Evolutionary conservation across 2,797 vertebrate species (phyloP).

Genomic region (Hippopotamyrus pictus): DNA sequence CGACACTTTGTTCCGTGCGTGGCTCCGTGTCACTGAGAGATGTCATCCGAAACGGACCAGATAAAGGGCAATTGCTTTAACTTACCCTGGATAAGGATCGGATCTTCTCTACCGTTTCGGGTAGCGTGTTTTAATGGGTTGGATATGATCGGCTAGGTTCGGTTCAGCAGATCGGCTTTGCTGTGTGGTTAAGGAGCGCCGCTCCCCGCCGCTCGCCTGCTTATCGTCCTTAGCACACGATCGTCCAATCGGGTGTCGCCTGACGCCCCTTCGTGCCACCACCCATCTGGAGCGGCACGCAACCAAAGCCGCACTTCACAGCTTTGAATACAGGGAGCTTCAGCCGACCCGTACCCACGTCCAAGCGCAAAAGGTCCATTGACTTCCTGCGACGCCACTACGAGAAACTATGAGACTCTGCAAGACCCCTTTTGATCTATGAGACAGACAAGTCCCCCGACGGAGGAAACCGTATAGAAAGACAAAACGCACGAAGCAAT

Average conservation of each 20-base stretch:
- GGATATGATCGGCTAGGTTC: background rate
- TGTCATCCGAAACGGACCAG: background rate
- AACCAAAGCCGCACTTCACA: background rate
- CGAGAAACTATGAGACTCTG: background rate
- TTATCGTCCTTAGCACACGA: background rate
- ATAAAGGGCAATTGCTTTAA: background rate
- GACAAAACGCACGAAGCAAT: constrained; percentile 41
- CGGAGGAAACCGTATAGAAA: constrained; percentile 29
- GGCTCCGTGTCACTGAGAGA: background rate
- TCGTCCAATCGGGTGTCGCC: background rate
- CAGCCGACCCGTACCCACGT: background rate
- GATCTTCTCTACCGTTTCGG: background rate
- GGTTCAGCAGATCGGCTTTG: background rate
- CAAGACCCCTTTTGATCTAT: background rate
- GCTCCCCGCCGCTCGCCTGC: background rate
- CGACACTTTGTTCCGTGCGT: background rate
- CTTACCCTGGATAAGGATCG: background rate
- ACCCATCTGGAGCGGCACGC: background rate
- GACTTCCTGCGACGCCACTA: background rate
- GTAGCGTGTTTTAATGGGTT: background rate
- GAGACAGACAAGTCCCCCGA: background rate
- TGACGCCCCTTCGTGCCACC: background rate
- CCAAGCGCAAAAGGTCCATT: background rate
- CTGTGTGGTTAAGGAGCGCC: background rate
- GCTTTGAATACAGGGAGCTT: background rate